phyloP scores from a whole-genome alignment of 1,140 invertebrate species.

The Pseudachorutes palmiensis region DNA sequence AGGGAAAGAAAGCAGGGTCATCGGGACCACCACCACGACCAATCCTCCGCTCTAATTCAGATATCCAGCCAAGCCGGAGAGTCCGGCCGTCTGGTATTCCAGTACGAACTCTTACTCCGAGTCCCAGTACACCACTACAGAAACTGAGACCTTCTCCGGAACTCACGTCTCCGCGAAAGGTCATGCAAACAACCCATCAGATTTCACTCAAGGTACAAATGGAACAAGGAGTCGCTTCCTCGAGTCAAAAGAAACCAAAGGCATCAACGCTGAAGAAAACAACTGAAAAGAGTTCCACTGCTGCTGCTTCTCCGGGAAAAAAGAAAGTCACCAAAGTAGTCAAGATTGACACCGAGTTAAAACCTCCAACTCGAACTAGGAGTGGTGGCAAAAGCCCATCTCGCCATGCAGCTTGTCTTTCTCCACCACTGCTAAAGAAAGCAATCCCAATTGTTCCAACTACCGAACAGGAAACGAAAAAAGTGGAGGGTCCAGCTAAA shows the following conservation, averaged over 20 bases:
- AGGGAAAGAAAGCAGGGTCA: conserved; percentile 40
- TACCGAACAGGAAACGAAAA: background rate
- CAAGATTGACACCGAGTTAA: conserved; percentile 22
- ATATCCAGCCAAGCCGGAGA: conserved; percentile 18
- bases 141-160: conserved; percentile 40
- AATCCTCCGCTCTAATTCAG: conserved; percentile 22
- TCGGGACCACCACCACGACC: conserved; percentile 42
- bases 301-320: conserved; percentile 8
- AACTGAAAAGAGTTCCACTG: conserved; percentile 13
- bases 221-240: conserved; percentile 14
- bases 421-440: conserved; percentile 12
- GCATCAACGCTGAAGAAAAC: conserved; percentile 26
- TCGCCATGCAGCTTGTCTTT: conserved; percentile 32
- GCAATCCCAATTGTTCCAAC: background rate
- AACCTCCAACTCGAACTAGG: conserved; percentile 47
- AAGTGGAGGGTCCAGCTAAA: background rate
- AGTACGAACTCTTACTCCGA: conserved; percentile 20
- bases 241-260: conserved; percentile 15
- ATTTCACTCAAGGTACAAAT: conserved; percentile 37
- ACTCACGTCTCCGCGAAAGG: conserved; percentile 52
- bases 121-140: conserved; percentile 25
- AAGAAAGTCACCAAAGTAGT: conserved; percentile 26
- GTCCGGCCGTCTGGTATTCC: conserved; percentile 22
- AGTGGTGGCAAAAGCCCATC: conserved; percentile 38
- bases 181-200: conserved; percentile 46